Evolutionary conservation across 2,797 vertebrate genomes (phyloP).

Genomic region (Dendrocincla fuliginosa): DNA sequence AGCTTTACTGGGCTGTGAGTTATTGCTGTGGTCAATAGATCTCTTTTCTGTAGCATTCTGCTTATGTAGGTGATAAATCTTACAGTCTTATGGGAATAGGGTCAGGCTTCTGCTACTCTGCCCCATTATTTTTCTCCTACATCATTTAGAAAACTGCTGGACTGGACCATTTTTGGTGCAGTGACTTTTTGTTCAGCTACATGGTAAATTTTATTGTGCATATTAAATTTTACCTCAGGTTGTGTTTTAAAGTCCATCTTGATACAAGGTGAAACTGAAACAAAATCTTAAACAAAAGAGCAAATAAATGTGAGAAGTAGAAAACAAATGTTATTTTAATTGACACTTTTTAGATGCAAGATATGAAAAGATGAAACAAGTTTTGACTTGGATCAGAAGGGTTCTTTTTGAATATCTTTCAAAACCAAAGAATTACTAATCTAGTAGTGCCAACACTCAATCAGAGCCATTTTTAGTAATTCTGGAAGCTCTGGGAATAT

Average conservation of each 20-base stretch:
- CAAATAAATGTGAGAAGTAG: neutral
- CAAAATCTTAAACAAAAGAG: constrained; percentile 14
- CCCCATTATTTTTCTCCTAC: constrained; percentile 76
- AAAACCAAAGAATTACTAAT: neutral
- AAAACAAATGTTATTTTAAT: neutral
- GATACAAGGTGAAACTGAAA: neutral
- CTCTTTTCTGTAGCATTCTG: constrained; percentile 76
- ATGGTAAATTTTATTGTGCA: constrained; percentile 60
- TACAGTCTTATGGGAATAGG: constrained; percentile 72
- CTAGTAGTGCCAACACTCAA: neutral
- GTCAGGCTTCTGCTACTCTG: constrained; percentile 68
- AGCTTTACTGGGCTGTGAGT: constrained; percentile 72
- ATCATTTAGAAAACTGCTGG: constrained; percentile 77
- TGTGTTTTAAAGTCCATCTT: constrained; percentile 20
- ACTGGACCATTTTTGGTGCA: constrained; percentile 61
- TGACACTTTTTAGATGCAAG: neutral
- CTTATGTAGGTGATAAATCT: constrained; percentile 81
- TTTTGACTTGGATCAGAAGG: neutral
- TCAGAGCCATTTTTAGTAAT: neutral
- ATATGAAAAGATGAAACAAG: neutral
- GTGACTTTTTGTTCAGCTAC: constrained; percentile 60
- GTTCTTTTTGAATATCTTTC: neutral
- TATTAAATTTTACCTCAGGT: constrained; percentile 53
- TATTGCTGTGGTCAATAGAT: constrained; percentile 76
- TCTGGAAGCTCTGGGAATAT: neutral